phyloP scores from a whole-genome alignment of 2,113 vertebrate species.

The Meleagris gallopavo region DNA sequence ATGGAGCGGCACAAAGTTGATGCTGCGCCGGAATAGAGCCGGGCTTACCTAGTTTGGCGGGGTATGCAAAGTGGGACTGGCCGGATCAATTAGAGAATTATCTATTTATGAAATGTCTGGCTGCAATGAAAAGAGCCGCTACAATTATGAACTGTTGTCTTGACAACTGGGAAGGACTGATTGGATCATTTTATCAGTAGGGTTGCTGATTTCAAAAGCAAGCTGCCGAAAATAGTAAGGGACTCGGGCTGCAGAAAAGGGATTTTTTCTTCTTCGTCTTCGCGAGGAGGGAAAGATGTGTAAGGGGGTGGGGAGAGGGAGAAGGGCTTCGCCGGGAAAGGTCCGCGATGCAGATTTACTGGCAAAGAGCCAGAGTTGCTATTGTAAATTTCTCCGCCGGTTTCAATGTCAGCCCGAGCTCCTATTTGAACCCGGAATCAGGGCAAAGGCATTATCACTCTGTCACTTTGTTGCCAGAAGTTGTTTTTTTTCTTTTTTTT shows the following conservation, averaged over 20 bases:
- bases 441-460: constrained; percentile 91
- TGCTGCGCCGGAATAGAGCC: constrained; percentile 36
- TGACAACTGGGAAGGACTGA: constrained; percentile 84
- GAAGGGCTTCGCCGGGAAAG: constrained; percentile 66
- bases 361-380: constrained; percentile 81
- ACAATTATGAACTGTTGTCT: constrained; percentile 86
- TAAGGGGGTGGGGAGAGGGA: constrained; percentile 45
- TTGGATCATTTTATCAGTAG: constrained; percentile 83
- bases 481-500: constrained; percentile 81
- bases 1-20: constrained; percentile 75
- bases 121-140: constrained; percentile 80
- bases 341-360: constrained; percentile 78
- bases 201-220: constrained; percentile 80
- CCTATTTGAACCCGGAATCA: constrained; percentile 93
- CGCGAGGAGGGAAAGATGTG: constrained; percentile 32
- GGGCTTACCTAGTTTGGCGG: constrained; percentile 77
- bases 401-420: constrained; percentile 84
- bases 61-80: constrained; percentile 78
- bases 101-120: constrained; percentile 84
- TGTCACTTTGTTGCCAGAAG: constrained; percentile 89
- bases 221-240: constrained; percentile 75
- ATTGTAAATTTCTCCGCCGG: constrained; percentile 81
- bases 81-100: constrained; percentile 85
- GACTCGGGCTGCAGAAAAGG: constrained; percentile 56
- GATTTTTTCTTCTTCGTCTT: background rate